These are phyloP conservation scores for Endomychus coccineus DNA, from an alignment of 2,888 invertebrate genomes.

Conservation along the genomic window DNA sequence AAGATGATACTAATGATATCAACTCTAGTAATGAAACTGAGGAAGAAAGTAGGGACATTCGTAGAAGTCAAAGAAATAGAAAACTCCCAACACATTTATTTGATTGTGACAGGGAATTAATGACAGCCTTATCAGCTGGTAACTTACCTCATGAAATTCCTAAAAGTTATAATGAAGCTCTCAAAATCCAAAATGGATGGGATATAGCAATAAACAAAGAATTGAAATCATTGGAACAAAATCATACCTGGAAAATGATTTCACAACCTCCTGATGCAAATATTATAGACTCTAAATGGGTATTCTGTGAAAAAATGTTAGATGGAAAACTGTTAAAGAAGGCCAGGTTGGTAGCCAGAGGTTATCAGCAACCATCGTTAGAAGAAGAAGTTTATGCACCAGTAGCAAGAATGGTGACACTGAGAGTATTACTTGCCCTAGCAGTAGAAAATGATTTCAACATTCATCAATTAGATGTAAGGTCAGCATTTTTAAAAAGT, in stretches of 20 bases:
- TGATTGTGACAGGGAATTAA: slow-evolving; percentile 14
- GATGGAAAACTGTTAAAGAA: slow-evolving; percentile 18
- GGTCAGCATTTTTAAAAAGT: slow-evolving; percentile 18
- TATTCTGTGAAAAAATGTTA: slow-evolving; percentile 20
- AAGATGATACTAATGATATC: too few species aligned
- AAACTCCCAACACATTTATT: slow-evolving; percentile 11
- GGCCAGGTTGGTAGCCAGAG: slow-evolving; percentile 22
- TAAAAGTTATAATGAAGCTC: slow-evolving; percentile 17
- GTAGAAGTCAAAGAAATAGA: background rate
- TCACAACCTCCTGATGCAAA: slow-evolving; percentile 14
- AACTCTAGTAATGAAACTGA: too few species aligned
- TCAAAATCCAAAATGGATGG: slow-evolving; percentile 14
- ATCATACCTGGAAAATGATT: slow-evolving; percentile 22
- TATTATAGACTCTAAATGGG: slow-evolving; percentile 22
- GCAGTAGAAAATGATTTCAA: slow-evolving; percentile 16
- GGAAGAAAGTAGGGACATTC: background rate
- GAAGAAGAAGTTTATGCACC: slow-evolving; percentile 22
- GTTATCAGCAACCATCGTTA: slow-evolving; percentile 19
- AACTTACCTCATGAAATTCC: slow-evolving; percentile 17
- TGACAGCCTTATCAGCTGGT: slow-evolving; percentile 14
- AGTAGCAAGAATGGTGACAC: slow-evolving; percentile 22
- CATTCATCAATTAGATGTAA: slow-evolving; percentile 16
- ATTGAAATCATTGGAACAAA: slow-evolving; percentile 18
- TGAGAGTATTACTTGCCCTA: slow-evolving; percentile 18
- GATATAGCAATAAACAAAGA: slow-evolving; percentile 20